Evolutionary conservation across 2,113 vertebrate genomes (phyloP).

Genomic region (Heloderma charlesbogerti): DNA sequence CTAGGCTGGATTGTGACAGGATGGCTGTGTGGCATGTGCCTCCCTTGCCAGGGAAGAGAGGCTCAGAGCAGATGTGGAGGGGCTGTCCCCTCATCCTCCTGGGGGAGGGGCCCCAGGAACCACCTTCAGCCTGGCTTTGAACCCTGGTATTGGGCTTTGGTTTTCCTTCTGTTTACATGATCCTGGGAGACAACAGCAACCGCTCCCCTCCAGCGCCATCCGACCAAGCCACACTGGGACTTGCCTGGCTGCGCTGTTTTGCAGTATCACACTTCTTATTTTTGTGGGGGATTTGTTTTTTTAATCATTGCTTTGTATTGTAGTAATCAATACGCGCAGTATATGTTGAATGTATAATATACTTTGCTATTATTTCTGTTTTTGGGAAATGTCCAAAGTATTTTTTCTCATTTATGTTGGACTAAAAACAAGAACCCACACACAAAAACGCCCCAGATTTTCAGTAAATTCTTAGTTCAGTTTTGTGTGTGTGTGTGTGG

Average conservation of each 20-base stretch:
- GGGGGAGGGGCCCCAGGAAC: slow-evolving; percentile 11
- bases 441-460: slow-evolving; percentile 47
- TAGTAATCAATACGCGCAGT: slow-evolving; percentile 77
- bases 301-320: slow-evolving; percentile 81
- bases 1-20: not conserved
- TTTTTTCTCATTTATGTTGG: slow-evolving; percentile 79
- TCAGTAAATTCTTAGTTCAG: slow-evolving; percentile 70
- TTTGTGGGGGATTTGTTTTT: slow-evolving; percentile 38
- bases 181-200: slow-evolving; percentile 52
- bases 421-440: slow-evolving; percentile 67
- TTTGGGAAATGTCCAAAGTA: slow-evolving; percentile 81
- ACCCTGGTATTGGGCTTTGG: slow-evolving; percentile 32
- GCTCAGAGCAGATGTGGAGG: fast-evolving
- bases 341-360: slow-evolving; percentile 84
- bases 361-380: slow-evolving; percentile 82
- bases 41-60: not conserved
- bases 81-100: not conserved
- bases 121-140: slow-evolving; percentile 49
- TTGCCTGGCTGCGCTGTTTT: slow-evolving; percentile 68
- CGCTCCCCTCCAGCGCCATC: slow-evolving; percentile 41
- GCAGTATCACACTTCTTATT: slow-evolving; percentile 66
- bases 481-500: slow-evolving; percentile 58
- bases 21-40: not conserved
- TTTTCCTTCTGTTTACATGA: slow-evolving; percentile 71
- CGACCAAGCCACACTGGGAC: slow-evolving; percentile 54